These are phyloP conservation scores for Orchesella flavescens DNA, from an alignment of 2,888 invertebrate species.

Conservation along the genomic window DNA sequence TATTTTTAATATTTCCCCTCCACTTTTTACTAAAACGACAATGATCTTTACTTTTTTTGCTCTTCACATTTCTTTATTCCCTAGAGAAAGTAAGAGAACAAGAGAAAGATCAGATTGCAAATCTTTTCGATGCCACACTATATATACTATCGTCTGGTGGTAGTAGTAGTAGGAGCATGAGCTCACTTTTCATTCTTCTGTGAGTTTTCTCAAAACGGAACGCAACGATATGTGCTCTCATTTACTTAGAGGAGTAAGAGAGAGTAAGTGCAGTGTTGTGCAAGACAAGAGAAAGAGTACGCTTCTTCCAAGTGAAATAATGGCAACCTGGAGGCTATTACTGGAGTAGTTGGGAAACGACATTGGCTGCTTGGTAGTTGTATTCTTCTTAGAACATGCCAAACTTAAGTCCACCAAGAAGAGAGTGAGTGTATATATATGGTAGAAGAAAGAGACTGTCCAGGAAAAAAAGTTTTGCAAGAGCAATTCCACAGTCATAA, in stretches of 20 bases:
- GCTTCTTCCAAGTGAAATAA: constrained; percentile 46
- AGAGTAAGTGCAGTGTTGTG: constrained; percentile 10
- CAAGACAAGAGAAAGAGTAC: constrained; percentile 25
- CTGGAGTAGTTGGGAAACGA: neutral
- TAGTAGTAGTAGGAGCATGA: neutral
- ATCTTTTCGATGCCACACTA: constrained; percentile 40
- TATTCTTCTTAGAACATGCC: constrained; percentile 1
- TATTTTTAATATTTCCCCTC: neutral
- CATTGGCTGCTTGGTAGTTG: neutral
- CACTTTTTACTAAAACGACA: neutral
- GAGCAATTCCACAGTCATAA: constrained; percentile 55
- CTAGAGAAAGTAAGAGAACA: neutral
- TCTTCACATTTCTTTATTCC: constrained; percentile 4
- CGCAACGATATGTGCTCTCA: constrained; percentile 2
- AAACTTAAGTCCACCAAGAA: neutral
- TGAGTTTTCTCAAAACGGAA: neutral
- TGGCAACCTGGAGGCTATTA: constrained; percentile 60
- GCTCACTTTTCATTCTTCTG: neutral
- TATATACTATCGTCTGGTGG: neutral
- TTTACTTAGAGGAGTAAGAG: neutral
- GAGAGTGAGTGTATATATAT: neutral
- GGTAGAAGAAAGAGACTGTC: neutral
- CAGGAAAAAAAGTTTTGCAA: constrained; percentile 46
- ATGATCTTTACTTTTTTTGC: neutral
- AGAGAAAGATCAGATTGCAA: constrained; percentile 25